Conservation (phyloP, 2,113 vertebrate genomes). For the Nibea albiflora region DNA sequence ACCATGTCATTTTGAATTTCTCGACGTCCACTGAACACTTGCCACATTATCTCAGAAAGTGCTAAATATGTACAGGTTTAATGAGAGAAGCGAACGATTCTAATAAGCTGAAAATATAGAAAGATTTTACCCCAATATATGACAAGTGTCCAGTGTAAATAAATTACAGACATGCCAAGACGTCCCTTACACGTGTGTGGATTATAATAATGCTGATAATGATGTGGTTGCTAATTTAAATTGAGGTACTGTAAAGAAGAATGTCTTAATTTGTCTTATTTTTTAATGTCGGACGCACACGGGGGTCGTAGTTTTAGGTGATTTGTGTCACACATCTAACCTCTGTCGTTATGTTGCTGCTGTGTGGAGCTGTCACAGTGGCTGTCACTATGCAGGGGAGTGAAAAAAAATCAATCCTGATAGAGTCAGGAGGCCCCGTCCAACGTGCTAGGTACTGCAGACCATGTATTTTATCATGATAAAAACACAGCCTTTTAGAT, state of each 20-base stretch:
- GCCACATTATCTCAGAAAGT: conserved; percentile 35
- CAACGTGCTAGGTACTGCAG: not conserved
- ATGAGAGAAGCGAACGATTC: conserved; percentile 42
- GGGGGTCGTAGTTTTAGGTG: conserved; percentile 11
- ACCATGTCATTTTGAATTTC: conserved; percentile 15
- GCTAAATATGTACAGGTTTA: conserved; percentile 59
- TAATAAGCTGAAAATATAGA: conserved; percentile 44
- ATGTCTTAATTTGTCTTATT: conserved; percentile 47
- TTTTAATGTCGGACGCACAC: conserved; percentile 4
- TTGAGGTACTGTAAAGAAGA: conserved; percentile 56
- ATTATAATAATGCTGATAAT: not conserved
- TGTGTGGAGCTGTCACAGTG: conserved; percentile 35
- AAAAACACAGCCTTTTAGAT: not conserved
- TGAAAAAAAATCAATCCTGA: not conserved
- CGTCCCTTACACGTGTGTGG: conserved; percentile 29
- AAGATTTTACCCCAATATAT: conserved; percentile 28
- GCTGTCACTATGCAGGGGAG: conserved; percentile 47
- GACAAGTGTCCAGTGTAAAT: conserved; percentile 43
- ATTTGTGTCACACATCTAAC: conserved; percentile 42
- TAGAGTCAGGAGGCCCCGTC: not conserved
- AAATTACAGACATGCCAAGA: not conserved
- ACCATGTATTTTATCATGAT: not conserved
- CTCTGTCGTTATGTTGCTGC: conserved; percentile 43
- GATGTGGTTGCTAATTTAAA: conserved; percentile 25
- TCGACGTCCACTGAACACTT: conserved; percentile 26